phyloP scores from a whole-genome alignment of 2,797 vertebrate species.

The Chelon auratus region DNA sequence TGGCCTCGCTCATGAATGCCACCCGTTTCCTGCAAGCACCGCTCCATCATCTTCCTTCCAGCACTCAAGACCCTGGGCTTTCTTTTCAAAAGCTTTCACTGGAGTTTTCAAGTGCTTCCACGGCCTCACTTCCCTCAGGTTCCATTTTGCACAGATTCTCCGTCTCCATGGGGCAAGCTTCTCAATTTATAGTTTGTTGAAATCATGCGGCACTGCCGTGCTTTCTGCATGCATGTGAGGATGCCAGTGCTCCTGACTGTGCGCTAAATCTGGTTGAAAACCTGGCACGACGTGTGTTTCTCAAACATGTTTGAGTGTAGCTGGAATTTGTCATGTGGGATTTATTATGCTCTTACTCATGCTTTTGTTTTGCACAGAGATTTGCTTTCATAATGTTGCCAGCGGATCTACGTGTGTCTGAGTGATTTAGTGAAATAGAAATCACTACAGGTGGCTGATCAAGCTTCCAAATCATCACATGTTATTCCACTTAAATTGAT shows the following conservation, averaged over 20 bases:
- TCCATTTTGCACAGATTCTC: not conserved
- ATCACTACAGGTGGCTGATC: conserved; percentile 3
- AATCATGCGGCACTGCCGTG: conserved; percentile 14
- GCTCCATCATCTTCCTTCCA: conserved; percentile 19
- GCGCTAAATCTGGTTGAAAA: conserved; percentile 18
- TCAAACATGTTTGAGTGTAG: conserved; percentile 22
- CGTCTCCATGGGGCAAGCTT: conserved; percentile 7
- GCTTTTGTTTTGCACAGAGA: conserved; percentile 22
- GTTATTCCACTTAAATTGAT: conserved; percentile 3
- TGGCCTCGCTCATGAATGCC: conserved; percentile 11
- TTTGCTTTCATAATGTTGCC: conserved; percentile 17
- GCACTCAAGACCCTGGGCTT: conserved; percentile 8
- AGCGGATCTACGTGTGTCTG: conserved; percentile 11
- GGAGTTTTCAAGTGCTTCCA: conserved; percentile 7
- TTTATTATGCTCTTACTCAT: conserved; percentile 23
- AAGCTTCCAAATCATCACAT: not conserved
- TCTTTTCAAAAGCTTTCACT: conserved; percentile 3
- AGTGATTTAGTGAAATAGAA: conserved; percentile 5
- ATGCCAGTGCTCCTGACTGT: conserved; percentile 26
- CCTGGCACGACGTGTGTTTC: conserved; percentile 13
- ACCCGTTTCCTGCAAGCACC: conserved; percentile 12
- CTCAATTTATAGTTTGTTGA: conserved; percentile 28
- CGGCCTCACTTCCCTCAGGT: not conserved
- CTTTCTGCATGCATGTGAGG: not conserved
- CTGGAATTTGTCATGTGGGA: conserved; percentile 14